Evolutionary conservation across 2,113 vertebrate genomes (phyloP).

Genomic region (Trichomycterus rosablanca): DNA sequence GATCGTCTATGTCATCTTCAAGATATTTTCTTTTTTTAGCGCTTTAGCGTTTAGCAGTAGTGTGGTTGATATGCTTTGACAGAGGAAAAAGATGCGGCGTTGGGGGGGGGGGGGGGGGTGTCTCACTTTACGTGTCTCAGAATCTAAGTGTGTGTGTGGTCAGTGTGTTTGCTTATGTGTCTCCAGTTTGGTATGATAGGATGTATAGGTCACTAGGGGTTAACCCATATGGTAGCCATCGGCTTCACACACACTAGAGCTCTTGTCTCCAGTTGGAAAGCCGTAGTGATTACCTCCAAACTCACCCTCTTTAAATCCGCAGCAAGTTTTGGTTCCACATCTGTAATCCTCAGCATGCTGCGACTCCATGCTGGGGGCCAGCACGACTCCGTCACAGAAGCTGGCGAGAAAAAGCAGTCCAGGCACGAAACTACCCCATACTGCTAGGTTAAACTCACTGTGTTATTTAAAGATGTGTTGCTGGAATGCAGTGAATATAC

Average conservation of each 20-base stretch:
- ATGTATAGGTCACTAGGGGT: slow-evolving; percentile 29
- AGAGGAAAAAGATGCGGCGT: no score
- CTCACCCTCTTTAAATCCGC: slow-evolving; percentile 3
- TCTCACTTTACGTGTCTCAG: slow-evolving; percentile 2
- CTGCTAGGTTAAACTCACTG: background rate
- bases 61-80: no score
- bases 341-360: slow-evolving; percentile 34
- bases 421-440: background rate
- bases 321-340: slow-evolving; percentile 39
- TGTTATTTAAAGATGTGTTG: background rate
- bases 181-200: slow-evolving; percentile 10
- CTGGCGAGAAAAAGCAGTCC: slow-evolving; percentile 8
- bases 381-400: slow-evolving; percentile 21
- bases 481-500: background rate
- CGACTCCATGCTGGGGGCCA: slow-evolving; percentile 14
- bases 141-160: slow-evolving; percentile 31
- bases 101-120: background rate
- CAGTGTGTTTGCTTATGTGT: slow-evolving; percentile 23
- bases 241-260: slow-evolving; percentile 24
- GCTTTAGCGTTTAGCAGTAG: no score
- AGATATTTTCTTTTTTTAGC: no score
- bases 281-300: slow-evolving; percentile 24
- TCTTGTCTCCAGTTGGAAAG: slow-evolving; percentile 13
- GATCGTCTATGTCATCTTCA: no score
- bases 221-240: slow-evolving; percentile 38